Conservation (phyloP, 1,140 invertebrate genomes). For the Sycophila sp. region DNA sequence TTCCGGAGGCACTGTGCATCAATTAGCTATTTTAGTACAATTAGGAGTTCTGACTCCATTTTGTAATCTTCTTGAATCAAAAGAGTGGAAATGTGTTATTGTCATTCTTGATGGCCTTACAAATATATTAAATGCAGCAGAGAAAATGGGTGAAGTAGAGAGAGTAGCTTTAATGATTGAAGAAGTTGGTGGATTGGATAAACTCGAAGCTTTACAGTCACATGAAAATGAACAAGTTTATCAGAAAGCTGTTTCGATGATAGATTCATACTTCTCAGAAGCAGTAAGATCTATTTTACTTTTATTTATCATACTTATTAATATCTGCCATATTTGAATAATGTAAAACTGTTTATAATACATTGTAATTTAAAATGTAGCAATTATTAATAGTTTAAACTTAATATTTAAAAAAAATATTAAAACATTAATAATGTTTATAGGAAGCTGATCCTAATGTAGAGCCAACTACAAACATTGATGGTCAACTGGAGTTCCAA, state of each 20-base stretch:
- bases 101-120: constrained; percentile 73
- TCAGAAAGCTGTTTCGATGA: constrained; percentile 80
- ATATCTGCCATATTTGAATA: background rate
- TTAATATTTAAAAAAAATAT: background rate
- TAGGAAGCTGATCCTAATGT: constrained; percentile 47
- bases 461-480: constrained; percentile 31
- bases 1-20: constrained; percentile 76
- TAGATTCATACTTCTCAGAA: constrained; percentile 84
- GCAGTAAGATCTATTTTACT: constrained; percentile 46
- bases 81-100: constrained; percentile 71
- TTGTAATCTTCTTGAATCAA: constrained; percentile 67
- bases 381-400: background rate
- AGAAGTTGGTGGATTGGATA: constrained; percentile 77
- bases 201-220: constrained; percentile 77
- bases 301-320: background rate
- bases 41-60: constrained; percentile 65
- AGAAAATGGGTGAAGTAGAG: constrained; percentile 66
- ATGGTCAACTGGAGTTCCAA: constrained; percentile 55
- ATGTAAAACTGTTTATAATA: background rate
- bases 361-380: background rate
- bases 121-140: constrained; percentile 71
- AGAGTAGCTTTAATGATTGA: constrained; percentile 70
- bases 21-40: constrained; percentile 74
- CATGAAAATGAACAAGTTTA: constrained; percentile 86
- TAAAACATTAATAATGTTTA: constrained; percentile 10